Conservation (phyloP, 1,140 invertebrate species). For the Papilio helenus region DNA sequence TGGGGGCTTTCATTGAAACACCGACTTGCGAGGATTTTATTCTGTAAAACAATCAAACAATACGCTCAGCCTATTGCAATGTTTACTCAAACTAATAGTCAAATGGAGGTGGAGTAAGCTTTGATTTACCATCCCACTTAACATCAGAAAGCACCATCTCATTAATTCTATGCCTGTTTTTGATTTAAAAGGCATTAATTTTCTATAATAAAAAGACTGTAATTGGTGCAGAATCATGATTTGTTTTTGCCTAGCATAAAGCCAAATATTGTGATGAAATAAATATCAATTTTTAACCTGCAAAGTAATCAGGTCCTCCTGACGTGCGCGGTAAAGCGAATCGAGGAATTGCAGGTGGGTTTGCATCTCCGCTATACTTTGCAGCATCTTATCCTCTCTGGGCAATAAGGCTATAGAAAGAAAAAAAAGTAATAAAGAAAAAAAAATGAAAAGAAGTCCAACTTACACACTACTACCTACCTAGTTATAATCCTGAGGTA, state of each 20-base stretch:
- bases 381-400: conserved; percentile 87
- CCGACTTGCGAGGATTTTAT: conserved; percentile 40
- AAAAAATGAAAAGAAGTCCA: not conserved
- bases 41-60: conserved; percentile 26
- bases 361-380: conserved; percentile 87
- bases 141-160: not conserved
- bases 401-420: conserved; percentile 68
- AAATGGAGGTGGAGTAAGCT: too few relatives aligned
- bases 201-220: too few relatives aligned
- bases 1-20: conserved; percentile 34
- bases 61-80: not conserved
- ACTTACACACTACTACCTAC: not conserved
- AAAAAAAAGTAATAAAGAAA: conserved; percentile 36
- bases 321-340: conserved; percentile 87
- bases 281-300: conserved; percentile 57
- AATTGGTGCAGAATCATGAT: too few relatives aligned
- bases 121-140: not conserved
- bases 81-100: not conserved
- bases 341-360: conserved; percentile 88
- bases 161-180: too few relatives aligned
- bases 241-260: not conserved
- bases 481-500: not conserved
- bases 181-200: too few relatives aligned
- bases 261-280: not conserved
- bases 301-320: conserved; percentile 87